Percentiles rank a stretch among this genome's conserved stretches.
phyloP scores from a whole-genome alignment of 2,797 vertebrate species.

The Rhynchonycteris naso region DNA sequence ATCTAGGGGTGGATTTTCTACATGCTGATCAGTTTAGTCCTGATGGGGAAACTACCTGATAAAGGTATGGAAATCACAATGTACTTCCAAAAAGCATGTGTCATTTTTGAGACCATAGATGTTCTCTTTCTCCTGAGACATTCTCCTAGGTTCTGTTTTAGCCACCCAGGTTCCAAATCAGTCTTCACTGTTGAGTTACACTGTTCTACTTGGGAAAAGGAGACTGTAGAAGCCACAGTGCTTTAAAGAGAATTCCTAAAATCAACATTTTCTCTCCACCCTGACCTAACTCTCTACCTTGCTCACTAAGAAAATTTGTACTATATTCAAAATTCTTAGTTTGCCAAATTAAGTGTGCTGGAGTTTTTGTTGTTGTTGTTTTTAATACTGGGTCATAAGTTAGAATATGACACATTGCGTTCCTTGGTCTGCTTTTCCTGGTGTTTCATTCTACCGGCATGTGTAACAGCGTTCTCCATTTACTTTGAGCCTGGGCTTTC shows the following conservation, averaged over 20 bases:
- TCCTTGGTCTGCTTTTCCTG: background rate
- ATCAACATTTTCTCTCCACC: background rate
- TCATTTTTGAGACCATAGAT: background rate
- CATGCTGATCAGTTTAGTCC: slow-evolving; percentile 21
- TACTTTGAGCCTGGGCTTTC: background rate
- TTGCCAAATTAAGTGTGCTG: background rate
- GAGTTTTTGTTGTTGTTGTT: background rate
- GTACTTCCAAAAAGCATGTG: slow-evolving; percentile 30
- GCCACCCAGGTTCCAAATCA: background rate
- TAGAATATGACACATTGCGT: background rate
- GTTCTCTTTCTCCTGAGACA: background rate
- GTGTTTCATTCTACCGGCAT: background rate
- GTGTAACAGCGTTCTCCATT: background rate
- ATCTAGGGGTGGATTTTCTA: background rate
- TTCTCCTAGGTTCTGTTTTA: slow-evolving; percentile 12
- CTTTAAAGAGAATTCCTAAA: slow-evolving; percentile 30
- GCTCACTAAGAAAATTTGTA: background rate
- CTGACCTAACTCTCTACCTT: slow-evolving; percentile 5
- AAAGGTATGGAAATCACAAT: slow-evolving; percentile 19
- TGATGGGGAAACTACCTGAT: background rate
- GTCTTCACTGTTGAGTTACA: background rate
- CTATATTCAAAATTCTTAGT: background rate
- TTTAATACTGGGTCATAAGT: background rate
- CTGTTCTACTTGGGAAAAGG: background rate
- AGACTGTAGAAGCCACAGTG: background rate